phyloP scores from a whole-genome alignment of 1,140 invertebrate species.

The Lepidurus apus region DNA sequence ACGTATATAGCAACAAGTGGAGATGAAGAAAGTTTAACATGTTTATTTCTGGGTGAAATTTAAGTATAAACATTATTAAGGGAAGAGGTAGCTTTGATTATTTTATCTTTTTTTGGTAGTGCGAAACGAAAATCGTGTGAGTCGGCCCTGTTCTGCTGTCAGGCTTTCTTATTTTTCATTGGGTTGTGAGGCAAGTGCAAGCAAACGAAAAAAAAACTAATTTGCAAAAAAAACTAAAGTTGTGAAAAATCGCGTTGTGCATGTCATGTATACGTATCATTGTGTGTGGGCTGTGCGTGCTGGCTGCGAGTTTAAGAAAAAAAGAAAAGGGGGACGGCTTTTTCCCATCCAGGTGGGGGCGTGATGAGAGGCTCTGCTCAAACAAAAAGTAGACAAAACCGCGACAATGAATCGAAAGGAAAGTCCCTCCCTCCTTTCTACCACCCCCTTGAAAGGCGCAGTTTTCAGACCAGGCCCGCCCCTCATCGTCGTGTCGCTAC shows the following conservation, averaged over 20 bases:
- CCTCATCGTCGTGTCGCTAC: constrained; percentile 20
- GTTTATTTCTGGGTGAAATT: constrained; percentile 1
- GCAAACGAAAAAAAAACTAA: neutral
- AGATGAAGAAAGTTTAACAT: no score
- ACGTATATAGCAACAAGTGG: neutral
- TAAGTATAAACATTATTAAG: neutral
- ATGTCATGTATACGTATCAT: constrained; percentile 22
- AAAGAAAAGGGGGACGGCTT: neutral
- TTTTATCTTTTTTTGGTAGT: neutral
- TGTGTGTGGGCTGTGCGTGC: constrained; percentile 10
- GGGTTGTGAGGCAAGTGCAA: constrained; percentile 20
- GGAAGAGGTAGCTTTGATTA: neutral
- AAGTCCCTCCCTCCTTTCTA: neutral
- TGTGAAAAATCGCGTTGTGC: neutral
- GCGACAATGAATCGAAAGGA: neutral
- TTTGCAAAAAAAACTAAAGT: neutral
- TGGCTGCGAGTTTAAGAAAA: neutral
- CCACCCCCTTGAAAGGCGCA: neutral
- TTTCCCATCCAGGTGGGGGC: neutral
- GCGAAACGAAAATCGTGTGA: neutral
- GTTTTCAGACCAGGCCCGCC: neutral
- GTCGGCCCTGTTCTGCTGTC: constrained; percentile 9
- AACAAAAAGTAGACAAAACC: neutral
- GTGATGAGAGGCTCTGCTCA: neutral
- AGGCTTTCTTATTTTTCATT: neutral